Conservation (phyloP, 2,797 vertebrate genomes). For the Adrianichthys oophorus region DNA sequence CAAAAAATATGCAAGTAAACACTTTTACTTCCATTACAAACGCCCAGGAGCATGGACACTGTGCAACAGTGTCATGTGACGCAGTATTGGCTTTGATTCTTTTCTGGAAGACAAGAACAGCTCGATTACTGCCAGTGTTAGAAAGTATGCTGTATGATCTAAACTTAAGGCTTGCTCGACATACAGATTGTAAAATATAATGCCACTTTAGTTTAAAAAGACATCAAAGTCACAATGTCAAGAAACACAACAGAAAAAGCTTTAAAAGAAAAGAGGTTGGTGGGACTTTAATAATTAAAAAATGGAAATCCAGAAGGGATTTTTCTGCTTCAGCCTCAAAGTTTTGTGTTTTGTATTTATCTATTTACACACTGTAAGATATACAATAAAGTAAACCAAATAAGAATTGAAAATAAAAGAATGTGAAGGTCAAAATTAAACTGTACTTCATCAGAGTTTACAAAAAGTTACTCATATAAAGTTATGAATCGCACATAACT, state of each 20-base stretch:
- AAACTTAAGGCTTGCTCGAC: background rate
- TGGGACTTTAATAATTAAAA: slow-evolving; percentile 12
- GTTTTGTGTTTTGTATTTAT: background rate
- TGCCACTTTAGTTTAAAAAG: slow-evolving; percentile 34
- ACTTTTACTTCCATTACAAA: slow-evolving; percentile 51
- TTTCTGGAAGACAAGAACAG: slow-evolving; percentile 8
- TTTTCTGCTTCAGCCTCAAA: slow-evolving; percentile 10
- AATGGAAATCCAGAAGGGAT: slow-evolving; percentile 30
- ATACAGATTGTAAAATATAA: slow-evolving; percentile 12
- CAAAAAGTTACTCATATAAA: too few species aligned
- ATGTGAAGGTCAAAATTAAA: too few species aligned
- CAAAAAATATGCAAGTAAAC: slow-evolving; percentile 44
- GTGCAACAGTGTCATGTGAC: slow-evolving; percentile 50
- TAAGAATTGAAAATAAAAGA: too few species aligned
- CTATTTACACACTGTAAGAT: too few species aligned
- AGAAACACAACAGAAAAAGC: slow-evolving; percentile 42
- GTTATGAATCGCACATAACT: too few species aligned
- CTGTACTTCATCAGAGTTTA: too few species aligned
- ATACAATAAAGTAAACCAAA: too few species aligned
- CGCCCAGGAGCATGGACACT: slow-evolving; percentile 46
- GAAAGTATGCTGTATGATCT: background rate
- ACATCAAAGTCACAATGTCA: slow-evolving; percentile 19
- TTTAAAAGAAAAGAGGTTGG: slow-evolving; percentile 24
- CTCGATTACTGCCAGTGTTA: background rate
- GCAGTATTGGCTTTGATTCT: slow-evolving; percentile 28